These are phyloP conservation scores for Halesus radiatus DNA, from an alignment of 1,140 invertebrate genomes.

Conservation along the genomic window DNA sequence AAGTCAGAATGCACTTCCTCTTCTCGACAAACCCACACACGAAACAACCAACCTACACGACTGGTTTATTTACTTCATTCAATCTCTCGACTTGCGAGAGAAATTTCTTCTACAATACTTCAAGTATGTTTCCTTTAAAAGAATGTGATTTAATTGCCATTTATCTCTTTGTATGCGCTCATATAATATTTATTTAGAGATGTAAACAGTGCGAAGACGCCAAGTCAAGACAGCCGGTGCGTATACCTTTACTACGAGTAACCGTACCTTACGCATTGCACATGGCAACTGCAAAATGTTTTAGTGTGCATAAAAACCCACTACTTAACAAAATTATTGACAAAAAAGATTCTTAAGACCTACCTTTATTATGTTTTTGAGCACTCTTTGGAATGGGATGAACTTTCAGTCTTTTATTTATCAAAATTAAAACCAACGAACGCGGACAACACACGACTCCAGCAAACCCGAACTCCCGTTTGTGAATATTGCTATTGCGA, in stretches of 20 bases:
- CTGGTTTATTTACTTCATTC: conserved; percentile 46
- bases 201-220: conserved; percentile 47
- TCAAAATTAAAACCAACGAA: conserved; percentile 33
- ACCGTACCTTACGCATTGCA: conserved; percentile 50
- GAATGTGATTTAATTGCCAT: too few relatives aligned
- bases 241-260: conserved; percentile 47
- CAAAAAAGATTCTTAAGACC: conserved; percentile 10
- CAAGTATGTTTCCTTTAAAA: too few relatives aligned
- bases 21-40: conserved; percentile 32
- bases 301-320: conserved; percentile 5
- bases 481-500: neutral
- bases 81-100: too few relatives aligned
- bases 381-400: neutral
- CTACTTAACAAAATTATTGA: neutral
- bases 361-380: conserved; percentile 32
- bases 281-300: conserved; percentile 40
- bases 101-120: too few relatives aligned
- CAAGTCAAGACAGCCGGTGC: conserved; percentile 37
- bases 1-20: conserved; percentile 39
- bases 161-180: too few relatives aligned
- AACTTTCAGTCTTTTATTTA: conserved; percentile 41
- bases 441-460: conserved; percentile 32
- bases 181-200: conserved; percentile 24
- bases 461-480: conserved; percentile 32
- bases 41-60: conserved; percentile 34